These are phyloP conservation scores for Salminus brasiliensis DNA, from an alignment of 2,113 vertebrate species.

Conservation along the genomic window DNA sequence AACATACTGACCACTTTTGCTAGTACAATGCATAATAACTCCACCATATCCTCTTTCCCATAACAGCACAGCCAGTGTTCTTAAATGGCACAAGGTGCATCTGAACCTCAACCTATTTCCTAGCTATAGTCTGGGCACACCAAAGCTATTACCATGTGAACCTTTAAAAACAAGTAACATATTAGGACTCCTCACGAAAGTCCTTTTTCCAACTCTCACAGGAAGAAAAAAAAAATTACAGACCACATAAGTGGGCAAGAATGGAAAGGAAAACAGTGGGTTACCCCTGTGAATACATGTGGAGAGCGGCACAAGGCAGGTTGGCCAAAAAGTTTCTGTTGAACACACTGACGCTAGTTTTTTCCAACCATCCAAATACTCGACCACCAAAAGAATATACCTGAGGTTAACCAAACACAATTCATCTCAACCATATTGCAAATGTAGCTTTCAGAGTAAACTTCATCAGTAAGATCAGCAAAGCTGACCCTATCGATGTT, in stretches of 20 bases:
- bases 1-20: too few relatives aligned
- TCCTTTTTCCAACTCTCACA: not conserved
- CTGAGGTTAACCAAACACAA: conserved; percentile 9
- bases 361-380: conserved; percentile 27
- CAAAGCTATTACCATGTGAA: not conserved
- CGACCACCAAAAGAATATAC: not conserved
- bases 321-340: not conserved
- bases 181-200: not conserved
- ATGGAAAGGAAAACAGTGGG: not conserved
- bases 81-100: too few relatives aligned
- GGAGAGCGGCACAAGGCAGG: not conserved
- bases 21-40: too few relatives aligned
- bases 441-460: not conserved
- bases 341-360: not conserved
- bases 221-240: too few relatives aligned
- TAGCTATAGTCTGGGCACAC: too few relatives aligned
- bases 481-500: not conserved
- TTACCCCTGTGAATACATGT: not conserved
- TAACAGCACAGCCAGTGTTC: too few relatives aligned
- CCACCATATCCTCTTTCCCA: too few relatives aligned
- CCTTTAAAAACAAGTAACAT: not conserved
- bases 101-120: too few relatives aligned
- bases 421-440: conserved; percentile 1
- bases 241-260: too few relatives aligned
- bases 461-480: not conserved